A percentile compares a stretch with the other conserved stretches of the same genome.
These are phyloP conservation scores for Hedychridium roseum DNA, from an alignment of 2,888 invertebrate genomes.

Conservation along the genomic window DNA sequence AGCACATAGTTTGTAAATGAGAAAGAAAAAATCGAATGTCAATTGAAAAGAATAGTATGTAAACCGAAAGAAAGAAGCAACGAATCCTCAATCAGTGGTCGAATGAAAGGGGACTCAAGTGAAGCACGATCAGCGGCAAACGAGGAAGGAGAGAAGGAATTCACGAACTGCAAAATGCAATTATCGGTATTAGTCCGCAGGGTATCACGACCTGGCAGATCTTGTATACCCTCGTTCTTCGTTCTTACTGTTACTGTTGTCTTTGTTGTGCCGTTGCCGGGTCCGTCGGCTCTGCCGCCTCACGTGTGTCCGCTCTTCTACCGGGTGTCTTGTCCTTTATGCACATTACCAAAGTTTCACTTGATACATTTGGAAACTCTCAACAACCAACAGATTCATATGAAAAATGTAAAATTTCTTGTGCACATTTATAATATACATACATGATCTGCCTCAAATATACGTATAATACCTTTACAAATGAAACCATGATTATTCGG, in stretches of 20 bases:
- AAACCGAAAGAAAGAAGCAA: slow-evolving; percentile 14
- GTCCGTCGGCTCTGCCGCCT: too few relatives aligned
- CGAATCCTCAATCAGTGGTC: neutral
- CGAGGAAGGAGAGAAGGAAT: slow-evolving; percentile 54
- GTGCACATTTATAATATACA: too few relatives aligned
- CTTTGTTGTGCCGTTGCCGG: too few relatives aligned
- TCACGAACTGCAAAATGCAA: slow-evolving; percentile 62
- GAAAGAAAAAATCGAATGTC: slow-evolving; percentile 3
- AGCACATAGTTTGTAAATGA: too few relatives aligned
- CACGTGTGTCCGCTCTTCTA: too few relatives aligned
- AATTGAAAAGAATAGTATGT: neutral
- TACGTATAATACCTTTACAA: too few relatives aligned
- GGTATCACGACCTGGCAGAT: slow-evolving; percentile 59
- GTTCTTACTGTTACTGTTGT: neutral
- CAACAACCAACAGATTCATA: neutral
- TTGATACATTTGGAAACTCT: neutral
- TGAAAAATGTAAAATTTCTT: neutral
- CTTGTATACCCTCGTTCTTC: slow-evolving; percentile 27
- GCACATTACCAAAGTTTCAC: neutral
- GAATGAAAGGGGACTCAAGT: slow-evolving; percentile 7
- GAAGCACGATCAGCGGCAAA: slow-evolving; percentile 28
- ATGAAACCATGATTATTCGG: too few relatives aligned
- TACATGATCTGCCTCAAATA: too few relatives aligned
- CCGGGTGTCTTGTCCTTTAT: slow-evolving; percentile 37
- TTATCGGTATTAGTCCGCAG: slow-evolving; percentile 62